phyloP scores from a whole-genome alignment of 2,113 vertebrate species.

The Chamaetylas fuelleborni region DNA sequence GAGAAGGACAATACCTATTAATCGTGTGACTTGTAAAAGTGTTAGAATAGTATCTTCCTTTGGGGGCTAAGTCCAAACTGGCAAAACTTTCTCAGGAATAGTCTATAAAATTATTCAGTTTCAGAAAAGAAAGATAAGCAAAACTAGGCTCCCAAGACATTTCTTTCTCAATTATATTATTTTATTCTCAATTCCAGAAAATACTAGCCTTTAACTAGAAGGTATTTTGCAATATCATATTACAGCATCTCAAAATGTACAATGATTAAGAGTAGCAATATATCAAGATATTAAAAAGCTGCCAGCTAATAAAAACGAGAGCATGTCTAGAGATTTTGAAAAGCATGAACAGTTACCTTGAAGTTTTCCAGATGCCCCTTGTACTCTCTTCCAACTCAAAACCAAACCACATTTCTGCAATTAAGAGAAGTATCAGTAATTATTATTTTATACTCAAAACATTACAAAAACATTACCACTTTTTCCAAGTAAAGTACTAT shows the following conservation, averaged over 20 bases:
- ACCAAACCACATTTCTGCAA: slow-evolving; percentile 97
- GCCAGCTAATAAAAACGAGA: neutral
- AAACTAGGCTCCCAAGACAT: neutral
- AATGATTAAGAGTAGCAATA: neutral
- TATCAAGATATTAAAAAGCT: neutral
- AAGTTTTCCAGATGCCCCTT: slow-evolving; percentile 98
- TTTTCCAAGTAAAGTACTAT: neutral
- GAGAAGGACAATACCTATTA: neutral
- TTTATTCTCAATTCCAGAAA: neutral
- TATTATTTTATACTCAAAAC: neutral
- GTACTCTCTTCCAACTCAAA: slow-evolving; percentile 98
- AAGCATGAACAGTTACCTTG: slow-evolving; percentile 83
- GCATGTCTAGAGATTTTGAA: neutral
- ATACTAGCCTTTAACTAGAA: neutral
- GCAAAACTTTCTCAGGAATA: neutral
- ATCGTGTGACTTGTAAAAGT: neutral
- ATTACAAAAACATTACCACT: neutral
- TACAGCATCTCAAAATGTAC: neutral
- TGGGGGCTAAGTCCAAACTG: neutral
- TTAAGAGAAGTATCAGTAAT: slow-evolving; percentile 17
- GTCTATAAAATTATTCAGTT: neutral
- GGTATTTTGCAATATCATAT: neutral
- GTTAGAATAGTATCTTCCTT: neutral
- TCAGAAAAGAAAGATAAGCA: neutral
- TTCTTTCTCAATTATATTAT: neutral